A percentile compares a stretch with the other conserved stretches of the same genome.
These are phyloP conservation scores for Dryas iulia DNA, from an alignment of 1,140 invertebrate genomes.

Conservation along the genomic window DNA sequence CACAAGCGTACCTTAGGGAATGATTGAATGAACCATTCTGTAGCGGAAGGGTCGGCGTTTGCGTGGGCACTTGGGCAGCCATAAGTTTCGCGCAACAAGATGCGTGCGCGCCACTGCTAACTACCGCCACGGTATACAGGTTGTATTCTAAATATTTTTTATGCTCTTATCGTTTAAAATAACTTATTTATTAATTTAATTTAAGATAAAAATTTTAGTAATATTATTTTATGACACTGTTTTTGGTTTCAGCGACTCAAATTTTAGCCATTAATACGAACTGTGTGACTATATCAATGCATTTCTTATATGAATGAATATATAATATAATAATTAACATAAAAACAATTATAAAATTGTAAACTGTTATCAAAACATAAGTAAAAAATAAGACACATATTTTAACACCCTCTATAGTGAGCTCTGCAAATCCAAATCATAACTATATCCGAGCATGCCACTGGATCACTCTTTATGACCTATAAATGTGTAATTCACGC, in stretches of 20 bases:
- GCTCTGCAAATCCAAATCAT: slow-evolving; percentile 59
- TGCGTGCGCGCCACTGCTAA: slow-evolving; percentile 63
- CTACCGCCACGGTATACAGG: slow-evolving; percentile 60
- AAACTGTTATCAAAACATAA: too few relatives aligned
- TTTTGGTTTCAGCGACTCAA: too few relatives aligned
- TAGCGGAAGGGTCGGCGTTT: slow-evolving; percentile 28
- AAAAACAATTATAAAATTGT: too few relatives aligned
- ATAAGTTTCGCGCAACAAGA: slow-evolving; percentile 72
- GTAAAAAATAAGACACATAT: too few relatives aligned
- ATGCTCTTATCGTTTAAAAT: too few relatives aligned
- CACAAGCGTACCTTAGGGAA: slow-evolving; percentile 8
- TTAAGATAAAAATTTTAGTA: too few relatives aligned
- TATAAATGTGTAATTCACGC: slow-evolving; percentile 79
- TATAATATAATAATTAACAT: too few relatives aligned
- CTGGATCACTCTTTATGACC: slow-evolving; percentile 78
- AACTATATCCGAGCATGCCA: slow-evolving; percentile 72
- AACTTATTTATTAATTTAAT: too few relatives aligned
- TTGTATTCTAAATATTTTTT: slow-evolving; percentile 15
- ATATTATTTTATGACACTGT: too few relatives aligned
- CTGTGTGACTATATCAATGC: too few relatives aligned
- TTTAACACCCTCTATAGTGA: slow-evolving; percentile 32
- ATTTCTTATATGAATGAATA: too few relatives aligned
- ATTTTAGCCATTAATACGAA: too few relatives aligned
- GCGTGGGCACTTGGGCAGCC: slow-evolving; percentile 68
- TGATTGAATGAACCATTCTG: slow-evolving; percentile 36